These are phyloP conservation scores for Ficedula albicollis DNA, from an alignment of 2,797 vertebrate species.

Conservation along the genomic window DNA sequence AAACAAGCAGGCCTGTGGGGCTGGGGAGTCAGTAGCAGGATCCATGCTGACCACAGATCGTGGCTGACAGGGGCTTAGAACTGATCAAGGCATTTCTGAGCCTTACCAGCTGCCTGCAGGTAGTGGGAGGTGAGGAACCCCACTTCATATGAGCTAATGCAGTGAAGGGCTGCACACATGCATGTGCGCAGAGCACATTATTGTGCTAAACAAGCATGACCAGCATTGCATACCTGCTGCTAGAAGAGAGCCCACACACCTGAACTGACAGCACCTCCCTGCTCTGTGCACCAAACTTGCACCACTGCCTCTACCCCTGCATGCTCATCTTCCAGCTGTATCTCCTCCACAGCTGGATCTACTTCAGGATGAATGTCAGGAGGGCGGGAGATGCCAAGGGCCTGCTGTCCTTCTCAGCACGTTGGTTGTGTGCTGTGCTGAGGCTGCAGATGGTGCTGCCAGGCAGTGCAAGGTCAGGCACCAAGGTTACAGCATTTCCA, in stretches of 20 bases:
- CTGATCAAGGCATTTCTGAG: background rate
- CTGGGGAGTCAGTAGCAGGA: background rate
- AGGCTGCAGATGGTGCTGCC: background rate
- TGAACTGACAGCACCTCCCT: background rate
- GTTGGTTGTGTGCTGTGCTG: accelerated
- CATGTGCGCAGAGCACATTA: accelerated
- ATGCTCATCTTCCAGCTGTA: background rate
- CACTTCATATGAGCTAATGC: background rate
- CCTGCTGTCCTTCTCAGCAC: background rate
- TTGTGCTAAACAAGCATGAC: background rate
- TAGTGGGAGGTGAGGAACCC: background rate
- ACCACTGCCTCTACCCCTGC: no score
- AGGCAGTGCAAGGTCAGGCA: accelerated
- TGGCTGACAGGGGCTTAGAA: background rate
- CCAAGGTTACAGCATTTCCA: background rate
- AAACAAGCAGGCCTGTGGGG: background rate
- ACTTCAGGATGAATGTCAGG: background rate
- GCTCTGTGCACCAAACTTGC: background rate
- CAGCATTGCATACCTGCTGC: background rate
- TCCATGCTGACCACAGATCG: background rate
- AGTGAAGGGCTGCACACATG: background rate
- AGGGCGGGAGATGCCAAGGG: background rate
- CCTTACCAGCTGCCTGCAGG: background rate
- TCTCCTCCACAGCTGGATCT: background rate
- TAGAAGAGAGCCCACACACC: accelerated